Conservation (phyloP, 2,888 invertebrate genomes). For the Drosophila eohydei region DNA sequence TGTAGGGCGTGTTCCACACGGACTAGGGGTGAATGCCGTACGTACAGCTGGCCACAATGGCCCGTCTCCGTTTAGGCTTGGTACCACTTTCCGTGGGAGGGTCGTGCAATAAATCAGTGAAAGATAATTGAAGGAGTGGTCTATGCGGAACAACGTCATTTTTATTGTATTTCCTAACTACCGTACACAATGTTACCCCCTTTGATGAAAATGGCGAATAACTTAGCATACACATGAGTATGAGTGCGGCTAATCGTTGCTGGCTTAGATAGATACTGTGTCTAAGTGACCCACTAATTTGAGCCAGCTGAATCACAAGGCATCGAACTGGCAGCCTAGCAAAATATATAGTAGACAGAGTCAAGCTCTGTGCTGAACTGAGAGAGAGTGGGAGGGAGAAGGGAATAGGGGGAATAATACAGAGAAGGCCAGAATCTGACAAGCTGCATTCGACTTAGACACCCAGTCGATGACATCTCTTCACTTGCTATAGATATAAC, state of each 20-base stretch:
- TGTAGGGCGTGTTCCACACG: slow-evolving; percentile 38
- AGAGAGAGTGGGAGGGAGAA: too few relatives aligned
- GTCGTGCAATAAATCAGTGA: slow-evolving; percentile 56
- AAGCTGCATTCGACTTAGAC: too few relatives aligned
- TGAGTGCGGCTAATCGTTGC: slow-evolving; percentile 1
- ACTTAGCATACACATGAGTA: neutral
- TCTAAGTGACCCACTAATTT: slow-evolving; percentile 14
- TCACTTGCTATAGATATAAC: neutral
- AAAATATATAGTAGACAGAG: too few relatives aligned
- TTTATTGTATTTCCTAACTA: slow-evolving; percentile 37
- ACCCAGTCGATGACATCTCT: too few relatives aligned
- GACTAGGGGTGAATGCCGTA: slow-evolving; percentile 36
- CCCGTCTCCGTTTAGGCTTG: slow-evolving; percentile 34
- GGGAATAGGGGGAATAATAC: too few relatives aligned
- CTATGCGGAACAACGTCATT: slow-evolving; percentile 49
- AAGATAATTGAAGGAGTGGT: slow-evolving; percentile 59
- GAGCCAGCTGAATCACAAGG: neutral
- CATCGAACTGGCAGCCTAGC: too few relatives aligned
- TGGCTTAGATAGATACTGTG: slow-evolving; percentile 5
- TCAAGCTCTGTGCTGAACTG: too few relatives aligned
- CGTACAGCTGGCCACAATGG: slow-evolving; percentile 33
- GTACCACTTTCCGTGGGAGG: slow-evolving; percentile 27
- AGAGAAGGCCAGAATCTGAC: too few relatives aligned
- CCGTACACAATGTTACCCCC: slow-evolving; percentile 18
- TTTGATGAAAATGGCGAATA: slow-evolving; percentile 2